Percentiles rank a stretch among this genome's conserved stretches.
phyloP scores from a whole-genome alignment of 2,113 vertebrate species.

The Microtus montanus region DNA sequence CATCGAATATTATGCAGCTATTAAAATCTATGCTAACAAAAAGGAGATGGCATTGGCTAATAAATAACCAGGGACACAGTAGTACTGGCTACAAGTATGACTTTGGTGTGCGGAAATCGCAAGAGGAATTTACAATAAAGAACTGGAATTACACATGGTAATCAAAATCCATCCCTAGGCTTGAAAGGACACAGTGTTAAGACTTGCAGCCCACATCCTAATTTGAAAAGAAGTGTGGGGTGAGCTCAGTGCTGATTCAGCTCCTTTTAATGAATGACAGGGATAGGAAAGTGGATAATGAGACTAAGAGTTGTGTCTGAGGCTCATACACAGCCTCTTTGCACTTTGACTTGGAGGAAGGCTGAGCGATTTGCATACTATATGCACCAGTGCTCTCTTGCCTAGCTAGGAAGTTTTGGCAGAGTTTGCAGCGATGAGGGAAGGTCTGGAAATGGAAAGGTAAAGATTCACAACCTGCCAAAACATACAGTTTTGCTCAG shows the following conservation, averaged over 20 bases:
- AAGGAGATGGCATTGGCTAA: not conserved
- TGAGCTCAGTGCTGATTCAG: constrained; percentile 69
- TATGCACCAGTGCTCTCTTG: not conserved
- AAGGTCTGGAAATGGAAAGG: constrained; percentile 33
- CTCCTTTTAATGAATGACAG: constrained; percentile 63
- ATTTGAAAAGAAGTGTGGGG: constrained; percentile 70
- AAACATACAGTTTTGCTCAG: not conserved
- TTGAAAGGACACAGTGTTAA: constrained; percentile 71
- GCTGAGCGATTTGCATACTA: not conserved
- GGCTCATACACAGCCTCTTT: constrained; percentile 34
- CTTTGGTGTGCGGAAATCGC: not conserved
- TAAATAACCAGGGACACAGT: not conserved
- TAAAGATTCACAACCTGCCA: constrained; percentile 27
- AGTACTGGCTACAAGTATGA: not conserved
- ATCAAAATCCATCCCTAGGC: constrained; percentile 59
- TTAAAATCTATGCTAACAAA: not conserved
- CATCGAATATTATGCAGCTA: not conserved
- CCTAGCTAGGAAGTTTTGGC: constrained; percentile 37
- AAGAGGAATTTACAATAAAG: constrained; percentile 40
- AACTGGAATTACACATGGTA: constrained; percentile 31
- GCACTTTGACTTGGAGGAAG: constrained; percentile 28
- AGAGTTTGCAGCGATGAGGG: not conserved
- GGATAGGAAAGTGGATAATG: constrained; percentile 9
- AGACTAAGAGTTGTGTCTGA: constrained; percentile 41
- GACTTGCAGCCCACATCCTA: constrained; percentile 57